Percentiles rank a stretch among this genome's conserved stretches.
These are phyloP conservation scores for Nothura maculosa DNA, from an alignment of 2,797 vertebrate species.

Conservation along the genomic window DNA sequence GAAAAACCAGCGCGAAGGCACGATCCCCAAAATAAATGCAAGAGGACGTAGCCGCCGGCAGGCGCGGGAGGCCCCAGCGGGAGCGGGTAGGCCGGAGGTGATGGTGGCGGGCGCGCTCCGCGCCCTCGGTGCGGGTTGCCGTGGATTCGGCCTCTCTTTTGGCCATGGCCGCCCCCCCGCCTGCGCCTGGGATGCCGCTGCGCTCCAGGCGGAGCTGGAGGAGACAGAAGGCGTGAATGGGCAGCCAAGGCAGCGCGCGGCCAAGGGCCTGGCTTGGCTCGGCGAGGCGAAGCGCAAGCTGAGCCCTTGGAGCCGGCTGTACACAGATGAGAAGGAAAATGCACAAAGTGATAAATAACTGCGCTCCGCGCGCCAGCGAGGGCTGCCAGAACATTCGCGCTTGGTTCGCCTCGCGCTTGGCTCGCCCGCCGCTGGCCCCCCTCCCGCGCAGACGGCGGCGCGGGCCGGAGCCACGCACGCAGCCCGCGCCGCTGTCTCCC, in stretches of 20 bases:
- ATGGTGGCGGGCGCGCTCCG: not conserved
- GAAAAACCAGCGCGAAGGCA: not conserved
- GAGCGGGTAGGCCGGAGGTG: not conserved
- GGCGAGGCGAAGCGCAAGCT: constrained; percentile 77
- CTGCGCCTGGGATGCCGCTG: constrained; percentile 6
- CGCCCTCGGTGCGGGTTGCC: constrained; percentile 10
- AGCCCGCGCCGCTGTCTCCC: not conserved
- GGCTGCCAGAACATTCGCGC: constrained; percentile 77
- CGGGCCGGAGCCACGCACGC: constrained; percentile 66
- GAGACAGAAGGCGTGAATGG: constrained; percentile 79
- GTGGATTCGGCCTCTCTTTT: constrained; percentile 27
- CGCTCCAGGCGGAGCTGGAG: constrained; percentile 72
- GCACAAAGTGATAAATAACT: constrained; percentile 81
- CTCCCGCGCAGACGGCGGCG: constrained; percentile 54
- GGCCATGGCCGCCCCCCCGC: constrained; percentile 7
- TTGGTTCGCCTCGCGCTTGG: constrained; percentile 74
- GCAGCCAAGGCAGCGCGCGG: constrained; percentile 72
- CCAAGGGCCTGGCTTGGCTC: constrained; percentile 76
- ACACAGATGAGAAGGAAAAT: constrained; percentile 80
- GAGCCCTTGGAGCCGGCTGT: constrained; percentile 78
- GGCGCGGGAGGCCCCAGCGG: constrained; percentile 3
- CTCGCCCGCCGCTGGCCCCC: constrained; percentile 37
- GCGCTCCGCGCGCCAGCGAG: constrained; percentile 69
- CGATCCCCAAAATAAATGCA: constrained; percentile 54
- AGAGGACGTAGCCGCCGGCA: constrained; percentile 1